Percentiles rank a stretch among this genome's conserved stretches.
These are phyloP conservation scores for Hipparchia semele DNA, from an alignment of 2,888 invertebrate genomes.

Conservation along the genomic window DNA sequence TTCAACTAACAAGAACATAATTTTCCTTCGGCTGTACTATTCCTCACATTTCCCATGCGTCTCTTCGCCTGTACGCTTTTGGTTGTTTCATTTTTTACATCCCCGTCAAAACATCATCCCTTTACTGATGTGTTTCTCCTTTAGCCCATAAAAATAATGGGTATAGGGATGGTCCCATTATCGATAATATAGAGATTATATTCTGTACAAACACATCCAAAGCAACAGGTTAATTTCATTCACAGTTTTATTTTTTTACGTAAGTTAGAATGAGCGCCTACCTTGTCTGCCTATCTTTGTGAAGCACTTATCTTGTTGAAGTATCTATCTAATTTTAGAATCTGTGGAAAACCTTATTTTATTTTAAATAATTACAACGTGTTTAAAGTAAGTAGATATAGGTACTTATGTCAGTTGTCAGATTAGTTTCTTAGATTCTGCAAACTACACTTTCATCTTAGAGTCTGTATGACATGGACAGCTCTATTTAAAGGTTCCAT, in stretches of 20 bases:
- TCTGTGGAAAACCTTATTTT: no score
- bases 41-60: constrained; percentile 46
- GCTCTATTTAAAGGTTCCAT: background rate
- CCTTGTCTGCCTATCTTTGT: no score
- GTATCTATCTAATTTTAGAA: no score
- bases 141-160: constrained; percentile 56
- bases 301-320: no score
- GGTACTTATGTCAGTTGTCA: no score
- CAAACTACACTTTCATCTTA: background rate
- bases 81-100: constrained; percentile 50
- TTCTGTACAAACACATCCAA: background rate
- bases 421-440: no score
- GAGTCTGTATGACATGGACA: background rate
- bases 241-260: no score
- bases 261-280: no score
- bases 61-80: constrained; percentile 41
- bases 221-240: background rate
- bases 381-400: no score
- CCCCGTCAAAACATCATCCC: constrained; percentile 48
- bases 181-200: constrained; percentile 32
- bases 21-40: constrained; percentile 30
- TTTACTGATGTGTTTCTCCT: constrained; percentile 44
- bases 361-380: no score
- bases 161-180: constrained; percentile 33
- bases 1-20: constrained; percentile 31